phyloP scores from a whole-genome alignment of 2,888 invertebrate species.

The Diarsia dahlii region DNA sequence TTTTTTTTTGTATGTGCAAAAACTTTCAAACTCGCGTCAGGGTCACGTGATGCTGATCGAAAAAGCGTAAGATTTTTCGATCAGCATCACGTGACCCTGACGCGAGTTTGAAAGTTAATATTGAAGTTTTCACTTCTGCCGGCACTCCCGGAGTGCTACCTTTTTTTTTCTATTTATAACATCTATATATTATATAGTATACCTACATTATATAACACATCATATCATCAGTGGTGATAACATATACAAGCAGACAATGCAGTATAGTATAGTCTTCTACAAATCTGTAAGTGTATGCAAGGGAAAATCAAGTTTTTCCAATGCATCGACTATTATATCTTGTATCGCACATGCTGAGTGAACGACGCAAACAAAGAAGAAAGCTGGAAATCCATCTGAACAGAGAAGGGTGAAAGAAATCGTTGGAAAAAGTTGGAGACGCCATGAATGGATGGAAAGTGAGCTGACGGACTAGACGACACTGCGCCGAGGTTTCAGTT shows the following conservation, averaged over 20 bases:
- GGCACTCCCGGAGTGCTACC: no score
- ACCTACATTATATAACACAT: neutral
- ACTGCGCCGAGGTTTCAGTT: slow-evolving; percentile 83
- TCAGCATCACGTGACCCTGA: no score
- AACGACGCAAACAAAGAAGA: slow-evolving; percentile 78
- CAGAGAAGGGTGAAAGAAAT: slow-evolving; percentile 87
- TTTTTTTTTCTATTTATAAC: neutral
- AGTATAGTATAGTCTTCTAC: neutral
- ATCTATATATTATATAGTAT: neutral
- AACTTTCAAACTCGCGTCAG: no score
- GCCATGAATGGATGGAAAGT: slow-evolving; percentile 90
- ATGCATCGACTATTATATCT: slow-evolving; percentile 23
- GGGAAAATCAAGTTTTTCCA: slow-evolving; percentile 26
- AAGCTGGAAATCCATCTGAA: slow-evolving; percentile 81
- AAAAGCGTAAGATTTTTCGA: no score
- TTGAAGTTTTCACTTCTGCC: no score
- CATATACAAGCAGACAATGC: neutral
- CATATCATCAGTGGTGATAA: neutral
- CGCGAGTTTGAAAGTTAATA: no score
- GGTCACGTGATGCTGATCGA: no score
- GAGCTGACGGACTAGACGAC: slow-evolving; percentile 82
- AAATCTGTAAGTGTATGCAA: neutral
- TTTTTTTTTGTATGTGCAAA: no score
- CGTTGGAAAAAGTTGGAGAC: slow-evolving; percentile 86
- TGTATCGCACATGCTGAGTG: slow-evolving; percentile 45